Evolutionary conservation across 2,888 invertebrate genomes (phyloP).

Genomic region (Oegoconia quadripuncta): DNA sequence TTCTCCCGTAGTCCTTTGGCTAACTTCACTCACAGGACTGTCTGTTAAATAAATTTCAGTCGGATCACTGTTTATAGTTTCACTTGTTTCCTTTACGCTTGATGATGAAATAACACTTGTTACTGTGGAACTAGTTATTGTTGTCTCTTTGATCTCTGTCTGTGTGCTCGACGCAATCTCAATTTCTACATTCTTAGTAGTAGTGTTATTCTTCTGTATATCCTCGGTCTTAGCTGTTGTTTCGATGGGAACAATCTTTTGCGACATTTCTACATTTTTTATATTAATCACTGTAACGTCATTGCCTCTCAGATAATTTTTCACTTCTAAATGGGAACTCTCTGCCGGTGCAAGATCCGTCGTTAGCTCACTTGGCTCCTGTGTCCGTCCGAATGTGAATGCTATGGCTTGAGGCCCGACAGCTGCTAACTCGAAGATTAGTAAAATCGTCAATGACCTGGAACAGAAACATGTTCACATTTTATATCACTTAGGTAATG

Average conservation of each 20-base stretch:
- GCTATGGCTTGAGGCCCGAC: slow-evolving; percentile 39
- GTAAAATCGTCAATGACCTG: slow-evolving; percentile 55
- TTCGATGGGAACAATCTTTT: slow-evolving; percentile 7
- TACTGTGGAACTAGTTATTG: background rate
- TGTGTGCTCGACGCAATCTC: background rate
- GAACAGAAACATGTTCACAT: slow-evolving; percentile 25
- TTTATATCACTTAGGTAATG: background rate
- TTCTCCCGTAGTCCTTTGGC: background rate
- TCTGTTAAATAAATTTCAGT: background rate
- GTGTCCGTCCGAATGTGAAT: slow-evolving; percentile 36
- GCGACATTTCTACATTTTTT: slow-evolving; percentile 3
- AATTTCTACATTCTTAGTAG: background rate
- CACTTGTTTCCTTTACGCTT: background rate
- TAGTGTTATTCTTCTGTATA: slow-evolving; percentile 7
- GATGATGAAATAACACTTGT: background rate
- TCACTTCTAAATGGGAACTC: slow-evolving; percentile 37
- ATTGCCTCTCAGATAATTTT: slow-evolving; percentile 29
- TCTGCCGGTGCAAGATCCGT: slow-evolving; percentile 37
- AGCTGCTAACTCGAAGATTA: slow-evolving; percentile 41
- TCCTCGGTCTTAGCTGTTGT: slow-evolving; percentile 13
- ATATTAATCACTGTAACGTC: slow-evolving; percentile 18
- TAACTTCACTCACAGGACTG: background rate
- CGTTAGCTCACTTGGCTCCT: slow-evolving; percentile 14
- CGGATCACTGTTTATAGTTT: background rate
- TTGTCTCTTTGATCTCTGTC: background rate